phyloP scores from a whole-genome alignment of 2,888 invertebrate genomes.

The Siphlonurus alternatus region DNA sequence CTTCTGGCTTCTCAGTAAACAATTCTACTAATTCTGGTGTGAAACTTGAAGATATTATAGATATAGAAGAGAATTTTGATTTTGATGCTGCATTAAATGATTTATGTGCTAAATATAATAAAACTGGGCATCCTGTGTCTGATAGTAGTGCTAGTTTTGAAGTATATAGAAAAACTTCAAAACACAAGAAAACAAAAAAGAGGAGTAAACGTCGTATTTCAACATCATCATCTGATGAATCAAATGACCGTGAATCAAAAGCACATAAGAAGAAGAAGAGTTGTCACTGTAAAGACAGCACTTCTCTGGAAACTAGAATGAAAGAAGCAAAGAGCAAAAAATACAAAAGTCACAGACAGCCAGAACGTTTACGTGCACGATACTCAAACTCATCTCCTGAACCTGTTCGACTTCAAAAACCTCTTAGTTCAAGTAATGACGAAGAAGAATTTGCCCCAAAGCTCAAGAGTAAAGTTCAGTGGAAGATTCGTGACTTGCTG shows the following conservation, averaged over 20 bases:
- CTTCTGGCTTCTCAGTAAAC: too few species aligned
- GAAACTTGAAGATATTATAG: too few species aligned
- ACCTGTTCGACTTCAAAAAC: background rate
- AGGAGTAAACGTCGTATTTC: background rate
- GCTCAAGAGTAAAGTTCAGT: background rate
- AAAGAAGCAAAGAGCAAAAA: background rate
- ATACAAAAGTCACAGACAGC: constrained; percentile 6
- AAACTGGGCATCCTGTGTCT: too few species aligned
- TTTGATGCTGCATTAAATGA: too few species aligned
- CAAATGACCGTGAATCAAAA: background rate
- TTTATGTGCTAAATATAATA: too few species aligned
- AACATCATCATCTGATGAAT: background rate
- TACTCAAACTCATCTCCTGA: background rate
- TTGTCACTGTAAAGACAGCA: too few species aligned
- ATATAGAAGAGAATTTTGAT: too few species aligned
- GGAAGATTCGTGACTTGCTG: background rate
- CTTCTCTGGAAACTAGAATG: background rate
- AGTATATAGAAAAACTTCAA: too few species aligned
- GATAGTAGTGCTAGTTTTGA: too few species aligned
- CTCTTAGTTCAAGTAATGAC: background rate
- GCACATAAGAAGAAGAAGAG: too few species aligned
- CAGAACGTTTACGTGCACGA: too few species aligned
- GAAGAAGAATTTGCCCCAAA: background rate
- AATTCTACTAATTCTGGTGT: too few species aligned
- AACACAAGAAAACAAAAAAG: background rate